phyloP scores from a whole-genome alignment of 2,888 invertebrate species.

The Geophilus truncorum region DNA sequence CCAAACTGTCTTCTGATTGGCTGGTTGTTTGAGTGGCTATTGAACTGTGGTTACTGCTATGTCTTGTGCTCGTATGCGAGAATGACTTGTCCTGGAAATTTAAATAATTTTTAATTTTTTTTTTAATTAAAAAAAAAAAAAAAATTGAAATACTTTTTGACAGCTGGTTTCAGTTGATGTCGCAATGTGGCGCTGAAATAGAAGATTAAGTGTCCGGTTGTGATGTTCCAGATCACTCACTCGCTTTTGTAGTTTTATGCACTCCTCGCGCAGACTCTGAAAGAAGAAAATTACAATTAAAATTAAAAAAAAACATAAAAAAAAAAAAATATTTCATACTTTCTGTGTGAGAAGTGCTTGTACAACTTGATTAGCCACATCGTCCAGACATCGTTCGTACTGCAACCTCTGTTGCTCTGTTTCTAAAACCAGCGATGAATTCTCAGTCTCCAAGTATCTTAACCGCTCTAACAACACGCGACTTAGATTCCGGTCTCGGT shows the following conservation, averaged over 20 bases:
- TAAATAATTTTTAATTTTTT: not conserved
- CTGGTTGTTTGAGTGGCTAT: constrained; percentile 38
- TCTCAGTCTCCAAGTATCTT: constrained; percentile 57
- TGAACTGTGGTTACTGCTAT: constrained; percentile 29
- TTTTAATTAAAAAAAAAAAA: too few species aligned
- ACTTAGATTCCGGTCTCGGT: constrained; percentile 38
- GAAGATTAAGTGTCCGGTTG: constrained; percentile 65
- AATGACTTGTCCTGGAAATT: not conserved
- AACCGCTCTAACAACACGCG: constrained; percentile 55
- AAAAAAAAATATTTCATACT: too few species aligned
- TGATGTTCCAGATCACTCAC: constrained; percentile 74
- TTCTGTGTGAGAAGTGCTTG: constrained; percentile 77
- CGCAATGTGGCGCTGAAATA: constrained; percentile 44
- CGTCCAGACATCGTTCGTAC: constrained; percentile 73
- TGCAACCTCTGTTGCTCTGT: constrained; percentile 64
- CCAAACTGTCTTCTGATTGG: constrained; percentile 44
- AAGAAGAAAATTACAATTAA: not conserved
- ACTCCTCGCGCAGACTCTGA: constrained; percentile 72
- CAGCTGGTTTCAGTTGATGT: not conserved
- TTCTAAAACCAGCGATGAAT: constrained; percentile 59
- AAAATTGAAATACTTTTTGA: constrained; percentile 6
- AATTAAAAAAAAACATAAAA: constrained; percentile 19
- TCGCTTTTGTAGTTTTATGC: constrained; percentile 64
- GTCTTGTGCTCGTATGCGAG: not conserved
- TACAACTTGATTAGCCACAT: constrained; percentile 76